Base-by-base conservation (phyloP, 2,888 invertebrate species). In the Drosophila atroscutellata region DNA sequence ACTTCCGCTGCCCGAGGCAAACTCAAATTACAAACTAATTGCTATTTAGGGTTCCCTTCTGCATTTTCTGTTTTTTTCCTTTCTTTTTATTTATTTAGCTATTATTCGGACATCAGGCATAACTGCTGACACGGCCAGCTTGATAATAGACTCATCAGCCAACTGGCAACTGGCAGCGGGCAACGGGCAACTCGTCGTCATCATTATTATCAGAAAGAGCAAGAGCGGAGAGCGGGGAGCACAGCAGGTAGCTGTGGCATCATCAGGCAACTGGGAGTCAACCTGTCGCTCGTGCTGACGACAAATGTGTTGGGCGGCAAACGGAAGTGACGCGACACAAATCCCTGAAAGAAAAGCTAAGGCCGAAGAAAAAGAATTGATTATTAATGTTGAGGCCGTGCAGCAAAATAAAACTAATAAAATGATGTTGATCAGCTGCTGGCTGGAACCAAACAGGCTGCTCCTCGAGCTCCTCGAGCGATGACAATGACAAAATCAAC, bases 231-330 rank as follows among this genome's bases (percentile, higher is more conserved):
- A 15, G 45, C 0, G 20, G 79, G 15, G 70, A 13, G 61, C 85
- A 39, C 83, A 83, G 74, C 85, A 88, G 84, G 83, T 81, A 88
- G 81, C 64, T 49, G 9, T 1, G 47, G 39, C 55, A 63, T n/a
- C 67, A 52, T 32, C 50, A 64, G 59, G 55, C 57, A 34, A 49
- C 42, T 57, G 63, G 79, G 57, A 72, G 36, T 51, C 70, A 70
- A 88, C 80, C 86, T 86, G 88, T 77, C 83, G 88, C 88, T 83
- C 80, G 83, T 80, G 86, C 84, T 72, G 89, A 84, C 79, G 84
- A 85, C 87, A 84, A 85, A 83, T 83, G 81, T 86, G 70, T 86
- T 54, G 64, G 51, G 34, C 45, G 39, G 39, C 67, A 60, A 74
- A 66, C 90, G 86, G 90, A 87, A 89, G 80, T 87, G 90, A 87